Evolutionary conservation across 2,113 vertebrate genomes (phyloP), one percentile per base, ranked within the genome.

Genomic region (Oreochromis niloticus): DNA sequence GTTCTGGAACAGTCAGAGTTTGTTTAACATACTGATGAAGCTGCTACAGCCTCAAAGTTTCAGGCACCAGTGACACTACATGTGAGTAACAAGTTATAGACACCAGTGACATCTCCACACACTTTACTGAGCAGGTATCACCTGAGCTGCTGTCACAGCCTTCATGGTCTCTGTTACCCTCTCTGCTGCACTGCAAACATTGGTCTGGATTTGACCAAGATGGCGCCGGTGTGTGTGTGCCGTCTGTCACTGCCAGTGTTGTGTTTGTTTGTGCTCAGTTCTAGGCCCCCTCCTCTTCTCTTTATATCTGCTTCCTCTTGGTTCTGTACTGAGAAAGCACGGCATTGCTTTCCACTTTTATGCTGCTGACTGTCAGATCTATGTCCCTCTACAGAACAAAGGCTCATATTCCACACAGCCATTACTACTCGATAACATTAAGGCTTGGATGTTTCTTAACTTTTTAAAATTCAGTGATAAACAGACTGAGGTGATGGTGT

Each of bases 1-100:
- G 32, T 4, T 36, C 30, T 61, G 57, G 30, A 19, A 6, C 32
- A n/a, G 10, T 56, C n/a, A 24, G n/a, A 56, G 54, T 66, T 39
- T 2, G 16, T 39, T 66, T n/a, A 66, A 66, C 34, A 39, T 12
- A 22, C 34, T 0, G 6, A 48, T 75, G 24, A 75, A 48, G 68
- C 41, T 11, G 8, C 68, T 10, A 48, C 41, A 30, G 41, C 5
- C 68, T 75, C 14, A 48, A 27, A 0, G 0, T 7, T 75, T 48
- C 68, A 17, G 41, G 8, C 22, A 48, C 14, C 41, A 27, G 68
- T 17, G 68, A 27, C 22, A 73, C 13, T 27, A 2, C 39, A 6
- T 10, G 59, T 63, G 13, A 3, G n/a, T 9, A 4, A 71, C 57
- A 4, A 1, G 5, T 34, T 0, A 63, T 34, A 34, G 30, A 73